Evolutionary conservation across 1,140 invertebrate genomes (phyloP), one percentile per base, ranked within the genome.

Genomic region (Euwallacea fornicatus): DNA sequence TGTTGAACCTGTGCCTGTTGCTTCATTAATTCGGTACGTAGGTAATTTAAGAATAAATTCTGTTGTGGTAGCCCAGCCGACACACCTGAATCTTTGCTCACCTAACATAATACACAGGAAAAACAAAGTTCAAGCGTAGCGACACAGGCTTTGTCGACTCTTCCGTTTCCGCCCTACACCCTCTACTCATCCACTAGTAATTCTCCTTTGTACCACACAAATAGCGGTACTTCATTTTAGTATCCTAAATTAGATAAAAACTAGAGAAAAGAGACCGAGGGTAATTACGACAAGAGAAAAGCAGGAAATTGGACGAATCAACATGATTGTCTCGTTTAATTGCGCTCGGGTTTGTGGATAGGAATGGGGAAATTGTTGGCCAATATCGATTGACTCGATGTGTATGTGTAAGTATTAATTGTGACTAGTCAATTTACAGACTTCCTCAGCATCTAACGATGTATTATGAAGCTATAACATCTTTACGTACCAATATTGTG

Each of bases 81-180:
- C 77, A 80, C 79, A 80, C 79, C 79, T 80, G 79, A 80, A 80
- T 80, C 79, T 80, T 80, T 80, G 79, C 79, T 80, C 79, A 80
- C 79, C 79, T 80, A 75, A 76, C 75, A 65, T 70, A 72, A 78
- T 67, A 55, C 75, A 76, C 78, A 78, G 79, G 78, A 79, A 80
- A 78, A 79, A 79, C 79, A 80, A 80, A 80, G 79, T 80, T 80
- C 72, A 75, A 75, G 74, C 74, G 74, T 75, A 73, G 55, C 72
- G 71, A 73, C 67, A 62, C 63, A 59, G 73, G 74, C 65, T 54
- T 75, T 73, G 46, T 47, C 42, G 62, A 54, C 59, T 33, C 53
- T 70, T 71, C 69, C 69, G 55, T 42, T 60, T 69, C 67, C 59
- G 59, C 15, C 44, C 41, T 10, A 58, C 21, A 21, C 10, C 44